Evolutionary conservation across 2,113 vertebrate genomes (phyloP).

Genomic region (Archilochus colubris): DNA sequence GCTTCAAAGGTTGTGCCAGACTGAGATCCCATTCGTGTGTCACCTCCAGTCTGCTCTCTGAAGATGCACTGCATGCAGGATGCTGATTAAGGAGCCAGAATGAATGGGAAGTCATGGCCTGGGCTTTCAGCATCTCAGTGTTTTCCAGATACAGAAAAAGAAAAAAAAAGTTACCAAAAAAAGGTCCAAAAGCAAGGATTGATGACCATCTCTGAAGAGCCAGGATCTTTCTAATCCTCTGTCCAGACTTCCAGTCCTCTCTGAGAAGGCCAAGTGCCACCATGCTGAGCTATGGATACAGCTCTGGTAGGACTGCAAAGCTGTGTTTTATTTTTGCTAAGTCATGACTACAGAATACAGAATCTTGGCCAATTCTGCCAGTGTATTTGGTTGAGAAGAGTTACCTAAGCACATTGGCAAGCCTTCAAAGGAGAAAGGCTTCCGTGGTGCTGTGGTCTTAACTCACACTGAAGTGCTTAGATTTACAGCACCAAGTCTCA

Average conservation of each 20-base stretch:
- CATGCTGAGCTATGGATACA: not conserved
- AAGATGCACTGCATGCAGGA: fast-evolving
- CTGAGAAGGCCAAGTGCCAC: fast-evolving
- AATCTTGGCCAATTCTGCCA: not conserved
- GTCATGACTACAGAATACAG: not conserved
- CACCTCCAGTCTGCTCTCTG: not conserved
- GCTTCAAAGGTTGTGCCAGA: not conserved
- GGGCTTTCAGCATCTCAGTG: not conserved
- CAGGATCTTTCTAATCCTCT: not conserved
- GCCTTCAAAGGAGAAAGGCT: not conserved
- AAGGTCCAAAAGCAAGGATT: not conserved
- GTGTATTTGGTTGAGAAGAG: not conserved
- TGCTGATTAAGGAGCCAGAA: not conserved
- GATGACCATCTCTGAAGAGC: not conserved
- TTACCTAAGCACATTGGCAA: not conserved
- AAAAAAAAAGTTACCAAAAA: not conserved
- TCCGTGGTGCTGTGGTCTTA: not conserved
- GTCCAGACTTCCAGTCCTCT: not conserved
- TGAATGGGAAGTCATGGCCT: not conserved
- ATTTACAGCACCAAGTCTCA: not conserved
- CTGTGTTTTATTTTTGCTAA: not conserved
- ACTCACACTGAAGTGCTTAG: not conserved
- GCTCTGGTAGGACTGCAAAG: not conserved
- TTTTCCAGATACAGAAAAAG: not conserved
- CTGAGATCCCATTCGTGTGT: not conserved